Percentiles rank a stretch among this genome's conserved stretches.
Conservation (phyloP, 2,113 vertebrate genomes). For the Addax nasomaculatus region DNA sequence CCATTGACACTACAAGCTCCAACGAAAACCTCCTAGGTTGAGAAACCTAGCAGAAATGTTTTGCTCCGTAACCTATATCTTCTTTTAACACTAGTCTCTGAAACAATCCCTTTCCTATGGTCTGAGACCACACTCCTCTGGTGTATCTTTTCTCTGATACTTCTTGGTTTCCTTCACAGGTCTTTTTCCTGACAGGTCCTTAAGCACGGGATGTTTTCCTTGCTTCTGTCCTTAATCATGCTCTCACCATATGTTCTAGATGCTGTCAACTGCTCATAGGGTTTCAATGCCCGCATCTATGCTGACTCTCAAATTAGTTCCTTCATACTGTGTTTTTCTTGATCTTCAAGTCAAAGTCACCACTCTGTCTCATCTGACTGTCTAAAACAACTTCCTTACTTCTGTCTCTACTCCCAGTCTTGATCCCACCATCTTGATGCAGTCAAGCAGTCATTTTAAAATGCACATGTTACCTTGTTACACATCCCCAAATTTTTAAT, state of each 20-base stretch:
- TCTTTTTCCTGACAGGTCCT: background rate
- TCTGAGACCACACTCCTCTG: background rate
- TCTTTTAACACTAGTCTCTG: background rate
- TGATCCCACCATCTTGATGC: background rate
- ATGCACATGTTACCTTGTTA: background rate
- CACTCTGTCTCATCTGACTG: background rate
- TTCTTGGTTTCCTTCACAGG: background rate
- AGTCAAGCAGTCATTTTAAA: background rate
- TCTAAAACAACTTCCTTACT: background rate
- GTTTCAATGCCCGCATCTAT: fast-evolving
- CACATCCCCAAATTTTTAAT: background rate
- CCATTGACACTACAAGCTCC: background rate
- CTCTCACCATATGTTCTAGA: background rate
- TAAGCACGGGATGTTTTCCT: background rate
- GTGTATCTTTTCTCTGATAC: background rate
- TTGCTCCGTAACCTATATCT: background rate
- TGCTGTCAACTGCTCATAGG: background rate
- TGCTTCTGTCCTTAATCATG: background rate
- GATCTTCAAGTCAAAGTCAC: background rate
- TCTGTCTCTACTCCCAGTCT: background rate
- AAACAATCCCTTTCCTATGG: background rate
- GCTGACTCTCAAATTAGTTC: too few species aligned
- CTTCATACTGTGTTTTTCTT: background rate
- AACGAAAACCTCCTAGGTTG: background rate
- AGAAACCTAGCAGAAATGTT: background rate